These are phyloP conservation scores for Reticulitermes speratus DNA, from an alignment of 1,140 invertebrate species.

Conservation along the genomic window DNA sequence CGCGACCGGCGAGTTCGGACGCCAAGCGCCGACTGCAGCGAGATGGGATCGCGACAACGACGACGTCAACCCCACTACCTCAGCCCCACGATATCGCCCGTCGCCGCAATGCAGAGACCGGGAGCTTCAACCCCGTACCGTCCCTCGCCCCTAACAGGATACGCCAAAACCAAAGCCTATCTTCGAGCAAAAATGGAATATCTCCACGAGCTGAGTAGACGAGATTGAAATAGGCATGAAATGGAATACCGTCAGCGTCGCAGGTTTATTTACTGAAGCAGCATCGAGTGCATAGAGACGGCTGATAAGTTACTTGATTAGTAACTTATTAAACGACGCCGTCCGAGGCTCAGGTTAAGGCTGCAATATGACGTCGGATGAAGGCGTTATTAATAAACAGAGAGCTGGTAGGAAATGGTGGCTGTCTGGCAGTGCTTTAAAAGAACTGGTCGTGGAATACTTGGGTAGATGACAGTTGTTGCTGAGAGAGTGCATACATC, in stretches of 20 bases:
- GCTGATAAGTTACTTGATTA: not conserved
- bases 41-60: not conserved
- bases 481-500: too few species aligned
- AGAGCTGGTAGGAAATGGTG: too few species aligned
- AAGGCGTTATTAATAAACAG: too few species aligned
- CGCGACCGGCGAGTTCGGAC: conserved; percentile 1
- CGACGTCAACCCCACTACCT: conserved; percentile 16
- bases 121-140: conserved; percentile 4
- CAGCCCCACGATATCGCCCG: not conserved
- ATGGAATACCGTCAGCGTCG: not conserved
- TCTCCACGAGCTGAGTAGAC: not conserved
- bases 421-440: too few species aligned
- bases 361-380: too few species aligned
- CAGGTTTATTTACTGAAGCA: not conserved
- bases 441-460: too few species aligned
- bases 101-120: conserved; percentile 10
- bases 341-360: too few species aligned
- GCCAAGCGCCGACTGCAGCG: conserved; percentile 4
- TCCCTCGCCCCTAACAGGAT: not conserved
- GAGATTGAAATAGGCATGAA: too few species aligned
- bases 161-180: not conserved
- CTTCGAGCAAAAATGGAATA: not conserved
- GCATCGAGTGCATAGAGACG: not conserved
- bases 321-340: too few species aligned
- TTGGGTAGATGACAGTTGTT: too few species aligned